Percentiles rank a stretch among this genome's conserved stretches.
Evolutionary conservation across 2,113 vertebrate species (phyloP).

Genomic region (Ceuthmochares aereus): DNA sequence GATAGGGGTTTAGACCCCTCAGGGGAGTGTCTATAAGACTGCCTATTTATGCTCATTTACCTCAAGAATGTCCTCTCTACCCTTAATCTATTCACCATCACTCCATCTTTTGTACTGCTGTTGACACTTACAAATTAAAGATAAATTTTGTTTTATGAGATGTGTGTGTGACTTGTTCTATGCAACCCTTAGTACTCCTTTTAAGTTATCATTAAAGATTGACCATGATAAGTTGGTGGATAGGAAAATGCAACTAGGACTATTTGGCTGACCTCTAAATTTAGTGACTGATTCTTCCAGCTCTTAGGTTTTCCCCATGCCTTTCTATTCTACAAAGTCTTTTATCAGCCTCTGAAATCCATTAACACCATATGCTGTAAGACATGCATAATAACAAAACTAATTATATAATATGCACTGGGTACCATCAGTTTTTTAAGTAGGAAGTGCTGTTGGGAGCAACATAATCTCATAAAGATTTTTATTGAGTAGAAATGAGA

Average conservation of each 20-base stretch:
- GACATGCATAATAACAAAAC: neutral
- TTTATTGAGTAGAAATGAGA: slow-evolving; percentile 45
- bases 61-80: slow-evolving; percentile 98
- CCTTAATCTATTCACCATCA: slow-evolving; percentile 98
- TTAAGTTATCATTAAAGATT: neutral
- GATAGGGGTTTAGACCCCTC: slow-evolving; percentile 80
- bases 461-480: slow-evolving; percentile 3
- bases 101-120: slow-evolving; percentile 99
- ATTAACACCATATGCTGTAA: neutral
- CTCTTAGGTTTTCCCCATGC: neutral
- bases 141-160: slow-evolving; percentile 99
- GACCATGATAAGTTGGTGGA: neutral
- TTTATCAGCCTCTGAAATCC: slow-evolving; percentile 19
- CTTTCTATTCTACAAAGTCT: neutral
- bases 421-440: neutral
- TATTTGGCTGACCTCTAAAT: neutral
- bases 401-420: neutral
- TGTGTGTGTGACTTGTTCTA: slow-evolving; percentile 73
- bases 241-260: neutral
- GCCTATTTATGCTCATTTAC: slow-evolving; percentile 99
- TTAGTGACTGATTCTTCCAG: neutral
- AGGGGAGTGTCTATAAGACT: slow-evolving; percentile 88
- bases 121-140: slow-evolving; percentile 99
- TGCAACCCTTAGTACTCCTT: slow-evolving; percentile 13
- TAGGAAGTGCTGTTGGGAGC: slow-evolving; percentile 35